Evolutionary conservation across 2,113 vertebrate species (phyloP), one percentile per base, ranked within the genome.

Genomic region (Calidris pugnax): DNA sequence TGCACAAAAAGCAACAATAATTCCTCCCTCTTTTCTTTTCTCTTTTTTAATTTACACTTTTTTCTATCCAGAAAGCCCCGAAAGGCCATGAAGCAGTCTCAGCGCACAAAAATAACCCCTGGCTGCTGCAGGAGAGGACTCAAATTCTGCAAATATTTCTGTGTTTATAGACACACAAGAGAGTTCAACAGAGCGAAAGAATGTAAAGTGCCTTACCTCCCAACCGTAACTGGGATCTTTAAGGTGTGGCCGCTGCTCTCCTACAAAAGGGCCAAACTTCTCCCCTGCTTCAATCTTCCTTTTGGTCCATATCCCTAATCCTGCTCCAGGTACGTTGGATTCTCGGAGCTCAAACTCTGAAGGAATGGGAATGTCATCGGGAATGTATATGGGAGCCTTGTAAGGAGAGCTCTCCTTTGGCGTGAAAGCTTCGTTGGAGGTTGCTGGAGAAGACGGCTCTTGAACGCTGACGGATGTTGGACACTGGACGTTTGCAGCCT

Each of bases 281-380:
- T 99, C 99, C 23, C 99, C 99, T 10, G 96, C 95, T 95, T 99
- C 98, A 93, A 99, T 98, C 97, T 98, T 99, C 97, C 98, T 98
- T 96, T 98, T 98, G 97, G 98, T 98, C 99, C 99, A 99, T 98
- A 99, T 98, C 95, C 99, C 99, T 97, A 99, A 97, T 97, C 98
- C 98, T 18, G 98, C 98, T 32, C 98, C 98, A 45, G 98, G 97
- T 95, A 98, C 69, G 55, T 93, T 98, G 57, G 99, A 99, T 96
- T 99, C 99, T 85, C 99, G 98, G 73, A 99, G 98, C 90, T 99
- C 99, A 96, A 99, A 99, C 91, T 99, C 99, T 87, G 98, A 97
- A 87, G 99, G 99, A 96, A 99, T 98, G 59, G 98, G 97, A 91
- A 99, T 97, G 85, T 99, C 98, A 88, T 99, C 99, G 3, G 98